Evolutionary conservation across 2,888 invertebrate genomes (phyloP), one percentile per base, ranked within the genome.

Genomic region (Cryptus armator): DNA sequence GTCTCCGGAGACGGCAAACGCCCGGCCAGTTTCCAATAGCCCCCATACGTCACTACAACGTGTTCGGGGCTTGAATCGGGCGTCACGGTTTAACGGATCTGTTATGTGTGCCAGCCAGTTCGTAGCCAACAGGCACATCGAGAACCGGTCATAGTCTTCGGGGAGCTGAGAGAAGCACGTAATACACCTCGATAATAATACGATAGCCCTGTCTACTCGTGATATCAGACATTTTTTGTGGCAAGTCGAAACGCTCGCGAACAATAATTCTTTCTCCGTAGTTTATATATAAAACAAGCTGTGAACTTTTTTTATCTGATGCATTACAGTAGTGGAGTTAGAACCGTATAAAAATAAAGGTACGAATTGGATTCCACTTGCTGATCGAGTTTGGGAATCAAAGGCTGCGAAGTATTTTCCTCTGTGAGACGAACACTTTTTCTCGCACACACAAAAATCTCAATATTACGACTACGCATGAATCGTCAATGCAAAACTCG

Each of bases 1-100:
- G 81, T 85, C 85, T 82, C 81, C 75, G 79, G 81, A 85, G 85
- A 85, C 85, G 75, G 70, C 85, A 81, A 85, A 85, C 79, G 81
- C 85, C 75, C 81, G 79, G 85, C 70, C 64, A 56, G 78, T 79
- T 85, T 78, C 85, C 78, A 66, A 85, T 85, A 71, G 85, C 74
- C 62, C 53, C 78, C 81, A 85, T 85, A 79, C 79, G 81, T 85
- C 85, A 85, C 78, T 48, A 24, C 64, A 66, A 81, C 85, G 85
- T 85, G 83, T 79, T 46, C 70, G 70, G 53, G 70, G 81, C 78
- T 81, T 71, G 75, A 85, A 85, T 79, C 75, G 75, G 32, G 53
- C 70, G 75, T 85, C 81, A 82, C 78, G 78, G 68, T 70, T 56
- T 56, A 59, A 48, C 78, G 75, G 81, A 70, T 74, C 81, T 64